Evolutionary conservation across 2,113 vertebrate genomes (phyloP), one percentile per base, ranked within the genome.

Genomic region (Crocuta crocuta): DNA sequence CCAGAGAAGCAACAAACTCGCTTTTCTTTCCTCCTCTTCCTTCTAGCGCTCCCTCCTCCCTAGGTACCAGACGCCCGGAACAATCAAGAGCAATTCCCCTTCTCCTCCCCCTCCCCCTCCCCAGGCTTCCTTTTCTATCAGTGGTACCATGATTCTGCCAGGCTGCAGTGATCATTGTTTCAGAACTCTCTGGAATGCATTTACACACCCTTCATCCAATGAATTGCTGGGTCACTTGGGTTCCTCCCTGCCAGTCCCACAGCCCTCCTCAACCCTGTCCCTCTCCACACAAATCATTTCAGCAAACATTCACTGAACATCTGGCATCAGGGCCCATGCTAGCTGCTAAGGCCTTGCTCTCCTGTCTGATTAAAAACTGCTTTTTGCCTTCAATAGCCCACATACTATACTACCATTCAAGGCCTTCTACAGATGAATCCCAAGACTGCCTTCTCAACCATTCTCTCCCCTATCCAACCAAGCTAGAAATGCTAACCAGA

Each of bases 271-370:
- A 93, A 28, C 17, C 35, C 35, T 35, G 17, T 66, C 16, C 71
- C 81, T 92, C 50, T 93, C 66, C 58, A 84, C 31, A 68, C 93
- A 95, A 23, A 83, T 70, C 11, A 76, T n/a, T 80, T 55, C 53
- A 92, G 66, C 39, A 33, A 94, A 73, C 17, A 91, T 65, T 81
- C 66, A 92, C 0, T 53, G 35, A 86, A 91, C 12, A 45, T 91
- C 31, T 96, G 53, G n/a, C 89, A 28, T 10, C 39, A 58, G 10
- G 15, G 1, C 13, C 50, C 28, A 88, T 16, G 13, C 26, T 82
- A 78, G 61, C 4, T 79, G 11, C 89, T 65, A 73, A 3, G 10
- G 43, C 53, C 58, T 11, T 35, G 53, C 31, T 55, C 31, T 74
- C n/a, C 7, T 28, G 28, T 28, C 39, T 94, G 26, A 63, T 86